Evolutionary conservation across 2,113 vertebrate species (phyloP).

Genomic region (Ramphastos sulfuratus): DNA sequence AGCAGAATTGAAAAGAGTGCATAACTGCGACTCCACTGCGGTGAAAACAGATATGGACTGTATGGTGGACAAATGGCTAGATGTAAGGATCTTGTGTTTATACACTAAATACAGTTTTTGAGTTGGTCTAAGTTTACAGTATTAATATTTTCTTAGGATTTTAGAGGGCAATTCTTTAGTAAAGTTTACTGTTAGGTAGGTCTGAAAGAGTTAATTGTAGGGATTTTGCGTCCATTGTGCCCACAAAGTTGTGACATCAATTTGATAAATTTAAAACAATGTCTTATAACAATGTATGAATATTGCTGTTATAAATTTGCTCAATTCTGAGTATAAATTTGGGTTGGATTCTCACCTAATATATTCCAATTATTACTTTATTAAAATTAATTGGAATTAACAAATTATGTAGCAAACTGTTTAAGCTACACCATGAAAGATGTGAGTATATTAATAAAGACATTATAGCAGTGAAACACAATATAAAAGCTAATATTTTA

Average conservation of each 20-base stretch:
- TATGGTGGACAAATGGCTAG: slow-evolving; percentile 89
- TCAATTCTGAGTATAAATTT: background rate
- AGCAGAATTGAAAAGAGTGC: slow-evolving; percentile 84
- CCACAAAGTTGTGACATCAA: background rate
- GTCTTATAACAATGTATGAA: background rate
- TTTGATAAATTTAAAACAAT: background rate
- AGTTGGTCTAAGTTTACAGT: background rate
- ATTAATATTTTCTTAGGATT: background rate
- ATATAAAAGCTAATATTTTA: background rate
- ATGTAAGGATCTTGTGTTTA: slow-evolving; percentile 78
- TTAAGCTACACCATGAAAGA: background rate
- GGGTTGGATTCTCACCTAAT: background rate
- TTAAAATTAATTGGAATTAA: background rate
- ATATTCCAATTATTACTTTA: background rate
- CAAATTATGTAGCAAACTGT: background rate
- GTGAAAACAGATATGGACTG: slow-evolving; percentile 84
- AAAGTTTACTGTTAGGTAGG: background rate
- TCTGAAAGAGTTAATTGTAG: background rate
- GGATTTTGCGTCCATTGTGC: background rate
- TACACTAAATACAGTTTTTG: background rate
- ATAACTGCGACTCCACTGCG: slow-evolving; percentile 69
- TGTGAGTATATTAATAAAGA: background rate
- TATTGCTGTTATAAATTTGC: background rate
- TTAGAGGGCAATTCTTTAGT: background rate
- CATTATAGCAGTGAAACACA: background rate